Evolutionary conservation across 2,797 vertebrate genomes (phyloP).

Genomic region (Prunella strophiata): DNA sequence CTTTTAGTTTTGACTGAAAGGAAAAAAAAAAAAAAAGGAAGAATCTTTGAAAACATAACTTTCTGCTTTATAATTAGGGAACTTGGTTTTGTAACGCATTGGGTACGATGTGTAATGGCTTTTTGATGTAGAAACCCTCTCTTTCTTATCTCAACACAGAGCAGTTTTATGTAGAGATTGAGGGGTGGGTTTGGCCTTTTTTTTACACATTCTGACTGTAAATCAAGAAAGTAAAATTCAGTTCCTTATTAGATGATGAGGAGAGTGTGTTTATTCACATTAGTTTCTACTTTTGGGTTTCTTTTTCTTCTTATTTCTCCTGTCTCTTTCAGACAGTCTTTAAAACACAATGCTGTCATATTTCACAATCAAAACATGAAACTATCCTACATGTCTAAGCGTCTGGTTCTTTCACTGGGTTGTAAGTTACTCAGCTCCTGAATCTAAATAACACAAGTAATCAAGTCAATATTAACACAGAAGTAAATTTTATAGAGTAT

Average conservation of each 20-base stretch:
- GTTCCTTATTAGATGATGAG: not conserved
- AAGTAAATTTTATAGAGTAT: not conserved
- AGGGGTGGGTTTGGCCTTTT: not conserved
- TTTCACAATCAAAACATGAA: not conserved
- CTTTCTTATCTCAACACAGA: not conserved
- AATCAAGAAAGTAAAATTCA: not conserved
- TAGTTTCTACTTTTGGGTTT: not conserved
- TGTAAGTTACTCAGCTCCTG: not conserved
- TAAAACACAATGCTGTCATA: not conserved
- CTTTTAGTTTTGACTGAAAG: not conserved
- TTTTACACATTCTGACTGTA: not conserved
- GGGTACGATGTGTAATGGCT: rapidly evolving
- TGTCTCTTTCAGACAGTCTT: not conserved
- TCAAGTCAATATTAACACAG: not conserved
- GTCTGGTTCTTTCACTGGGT: not conserved
- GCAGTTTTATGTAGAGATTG: not conserved
- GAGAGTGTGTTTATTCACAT: not conserved
- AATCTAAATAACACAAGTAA: not conserved
- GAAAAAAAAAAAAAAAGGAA: not conserved
- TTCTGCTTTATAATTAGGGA: not conserved
- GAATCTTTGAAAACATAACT: not conserved
- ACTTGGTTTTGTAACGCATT: not conserved
- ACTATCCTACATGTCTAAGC: not conserved
- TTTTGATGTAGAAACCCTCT: not conserved
- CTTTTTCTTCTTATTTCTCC: no score